These are phyloP conservation scores for Poeciliopsis infans DNA, from an alignment of 2,797 vertebrate species.

Conservation along the genomic window DNA sequence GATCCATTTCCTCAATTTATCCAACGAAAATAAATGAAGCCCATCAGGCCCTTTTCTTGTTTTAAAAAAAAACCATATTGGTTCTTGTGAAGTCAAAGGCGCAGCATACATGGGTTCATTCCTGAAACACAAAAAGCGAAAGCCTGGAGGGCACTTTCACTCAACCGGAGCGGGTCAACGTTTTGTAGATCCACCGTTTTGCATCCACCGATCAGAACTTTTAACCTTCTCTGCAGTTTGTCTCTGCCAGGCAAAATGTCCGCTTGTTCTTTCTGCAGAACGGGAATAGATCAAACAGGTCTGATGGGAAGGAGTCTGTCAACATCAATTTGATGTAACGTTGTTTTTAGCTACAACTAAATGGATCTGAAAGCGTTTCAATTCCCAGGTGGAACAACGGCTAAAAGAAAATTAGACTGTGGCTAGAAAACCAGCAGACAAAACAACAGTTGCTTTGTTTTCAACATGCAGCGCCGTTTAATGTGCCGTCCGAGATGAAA, in stretches of 20 bases:
- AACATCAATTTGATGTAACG: neutral
- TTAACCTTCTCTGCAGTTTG: neutral
- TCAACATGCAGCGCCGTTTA: too few species aligned
- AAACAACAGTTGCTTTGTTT: too few species aligned
- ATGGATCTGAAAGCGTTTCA: too few species aligned
- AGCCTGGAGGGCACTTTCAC: neutral
- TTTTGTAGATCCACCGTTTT: neutral
- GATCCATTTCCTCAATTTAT: slow-evolving; percentile 68
- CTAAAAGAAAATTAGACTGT: too few species aligned
- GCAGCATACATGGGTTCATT: neutral
- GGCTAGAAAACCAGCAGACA: too few species aligned
- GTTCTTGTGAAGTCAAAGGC: neutral
- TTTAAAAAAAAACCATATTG: neutral
- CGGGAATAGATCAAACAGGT: neutral
- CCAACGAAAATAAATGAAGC: neutral
- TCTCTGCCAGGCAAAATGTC: neutral
- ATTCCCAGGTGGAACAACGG: too few species aligned
- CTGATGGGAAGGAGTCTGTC: neutral
- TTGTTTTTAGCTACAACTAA: too few species aligned
- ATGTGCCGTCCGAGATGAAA: too few species aligned
- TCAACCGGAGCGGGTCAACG: neutral
- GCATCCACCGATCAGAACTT: neutral
- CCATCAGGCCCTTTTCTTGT: neutral
- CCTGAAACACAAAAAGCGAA: neutral
- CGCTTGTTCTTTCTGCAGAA: neutral